Evolutionary conservation across 1,140 invertebrate species (phyloP).

Genomic region (Drosophila pachea): DNA sequence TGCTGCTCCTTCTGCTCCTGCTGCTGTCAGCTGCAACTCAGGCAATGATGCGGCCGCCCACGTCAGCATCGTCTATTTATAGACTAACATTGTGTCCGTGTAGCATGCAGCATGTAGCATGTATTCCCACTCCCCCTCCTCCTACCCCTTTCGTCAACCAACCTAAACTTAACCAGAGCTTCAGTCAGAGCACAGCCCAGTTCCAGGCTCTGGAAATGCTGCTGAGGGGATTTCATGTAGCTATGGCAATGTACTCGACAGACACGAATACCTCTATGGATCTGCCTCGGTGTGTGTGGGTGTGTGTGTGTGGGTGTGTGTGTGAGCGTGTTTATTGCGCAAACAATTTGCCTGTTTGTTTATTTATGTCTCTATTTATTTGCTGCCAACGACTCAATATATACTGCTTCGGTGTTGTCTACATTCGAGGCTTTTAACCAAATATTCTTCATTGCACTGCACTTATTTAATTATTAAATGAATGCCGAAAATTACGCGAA

Average conservation of each 20-base stretch:
- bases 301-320: slow-evolving; percentile 18
- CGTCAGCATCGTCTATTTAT: slow-evolving; percentile 35
- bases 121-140: too few relatives aligned
- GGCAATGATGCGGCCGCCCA: slow-evolving; percentile 19
- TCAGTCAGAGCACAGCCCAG: slow-evolving; percentile 27
- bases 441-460: slow-evolving; percentile 40
- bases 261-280: slow-evolving; percentile 17
- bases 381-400: slow-evolving; percentile 23
- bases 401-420: slow-evolving; percentile 5
- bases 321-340: slow-evolving; percentile 58
- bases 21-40: slow-evolving; percentile 34
- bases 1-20: slow-evolving; percentile 12
- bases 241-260: slow-evolving; percentile 35
- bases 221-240: slow-evolving; percentile 24
- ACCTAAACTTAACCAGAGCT: background rate
- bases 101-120: slow-evolving; percentile 20
- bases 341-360: slow-evolving; percentile 69
- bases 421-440: slow-evolving; percentile 28
- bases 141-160: too few relatives aligned
- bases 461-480: slow-evolving; percentile 29
- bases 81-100: slow-evolving; percentile 45
- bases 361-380: slow-evolving; percentile 63
- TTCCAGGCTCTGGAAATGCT: slow-evolving; percentile 11
- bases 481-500: slow-evolving; percentile 7
- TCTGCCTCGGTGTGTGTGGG: slow-evolving; percentile 1